Evolutionary conservation across 2,888 invertebrate genomes (phyloP), one percentile per base, ranked within the genome.

Genomic region (Tineola bisselliella): DNA sequence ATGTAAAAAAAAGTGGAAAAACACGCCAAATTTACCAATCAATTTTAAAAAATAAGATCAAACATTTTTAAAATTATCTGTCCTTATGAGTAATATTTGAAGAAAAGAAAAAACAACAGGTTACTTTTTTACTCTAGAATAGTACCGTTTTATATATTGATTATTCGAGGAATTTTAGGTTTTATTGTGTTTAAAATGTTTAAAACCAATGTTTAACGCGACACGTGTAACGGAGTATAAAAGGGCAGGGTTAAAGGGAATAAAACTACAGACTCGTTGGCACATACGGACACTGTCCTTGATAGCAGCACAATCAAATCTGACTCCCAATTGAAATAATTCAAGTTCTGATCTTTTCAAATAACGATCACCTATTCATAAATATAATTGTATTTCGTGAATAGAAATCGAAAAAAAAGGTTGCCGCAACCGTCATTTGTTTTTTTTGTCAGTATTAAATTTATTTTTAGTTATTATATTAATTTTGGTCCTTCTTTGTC

Each of bases 261-360:
- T 58, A 6, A 18, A 25, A 12, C 10, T 18, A 17, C 8, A 13
- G 8, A 15, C 4, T 25, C 25, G 11, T 25, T 54, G 54, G 17
- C 54, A 54, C 19, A 17, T 17, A 8, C 18, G 25, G 54, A 13
- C 10, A 17, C 56, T 48, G 56, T 25, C 56, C 56, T 56, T 56
- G 19, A 56, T 58, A 58, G 11, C 30, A 58, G 8, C 13, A 31
- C 33, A 58, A 33, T 54, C 25, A 54, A 54, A 54, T 54, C 54
- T 33, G 58, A 13, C 19, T 58, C 19, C 19, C 33, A 33, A 58
- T 19, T 33, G 33, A 33, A 58, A 33, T 33, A 30, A 58, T 58
- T 58, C 58, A 58, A 17, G 58, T 58, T 58, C 8, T 58, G 58
- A 8, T 33, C 58, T 13, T 58, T 58, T 58, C 58, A 58, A 58